phyloP scores from a whole-genome alignment of 64 coral and sea anemone genomes.

The Pocillopora verrucosa region DNA sequence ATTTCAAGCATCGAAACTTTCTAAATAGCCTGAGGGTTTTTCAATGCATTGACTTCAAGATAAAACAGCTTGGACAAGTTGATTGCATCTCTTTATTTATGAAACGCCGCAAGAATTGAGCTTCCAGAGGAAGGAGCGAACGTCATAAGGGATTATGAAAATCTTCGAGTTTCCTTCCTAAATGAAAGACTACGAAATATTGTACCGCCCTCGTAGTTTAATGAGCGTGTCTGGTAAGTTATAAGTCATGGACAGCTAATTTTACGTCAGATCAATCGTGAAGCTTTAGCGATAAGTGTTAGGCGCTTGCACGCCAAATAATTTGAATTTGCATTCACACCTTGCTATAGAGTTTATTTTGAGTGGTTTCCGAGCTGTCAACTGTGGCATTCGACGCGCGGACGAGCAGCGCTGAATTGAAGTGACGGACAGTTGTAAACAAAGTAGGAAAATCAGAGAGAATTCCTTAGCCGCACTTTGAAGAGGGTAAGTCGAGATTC shows the following conservation, averaged over 20 bases:
- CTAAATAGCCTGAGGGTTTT: conserved; percentile 24
- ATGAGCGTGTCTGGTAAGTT: background rate
- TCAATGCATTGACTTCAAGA: background rate
- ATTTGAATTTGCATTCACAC: conserved; percentile 25
- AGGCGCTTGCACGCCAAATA: background rate
- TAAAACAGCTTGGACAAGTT: conserved; percentile 5
- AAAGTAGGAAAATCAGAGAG: background rate
- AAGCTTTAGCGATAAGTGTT: conserved; percentile 6
- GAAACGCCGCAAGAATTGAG: conserved; percentile 32
- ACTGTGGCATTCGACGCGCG: background rate
- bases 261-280: background rate
- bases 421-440: background rate
- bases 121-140: background rate
- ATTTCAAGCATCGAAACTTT: background rate
- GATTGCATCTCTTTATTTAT: conserved; percentile 3
- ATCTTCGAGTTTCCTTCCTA: conserved; percentile 13
- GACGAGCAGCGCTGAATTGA: background rate
- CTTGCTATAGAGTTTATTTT: background rate
- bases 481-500: conserved; percentile 9
- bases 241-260: background rate
- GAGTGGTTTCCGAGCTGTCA: conserved; percentile 8
- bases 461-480: background rate
- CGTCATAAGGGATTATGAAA: background rate
- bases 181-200: conserved; percentile 4
- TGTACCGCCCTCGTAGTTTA: background rate